These are phyloP conservation scores for Frankliniella fusca DNA, from an alignment of 2,888 invertebrate genomes.

Conservation along the genomic window DNA sequence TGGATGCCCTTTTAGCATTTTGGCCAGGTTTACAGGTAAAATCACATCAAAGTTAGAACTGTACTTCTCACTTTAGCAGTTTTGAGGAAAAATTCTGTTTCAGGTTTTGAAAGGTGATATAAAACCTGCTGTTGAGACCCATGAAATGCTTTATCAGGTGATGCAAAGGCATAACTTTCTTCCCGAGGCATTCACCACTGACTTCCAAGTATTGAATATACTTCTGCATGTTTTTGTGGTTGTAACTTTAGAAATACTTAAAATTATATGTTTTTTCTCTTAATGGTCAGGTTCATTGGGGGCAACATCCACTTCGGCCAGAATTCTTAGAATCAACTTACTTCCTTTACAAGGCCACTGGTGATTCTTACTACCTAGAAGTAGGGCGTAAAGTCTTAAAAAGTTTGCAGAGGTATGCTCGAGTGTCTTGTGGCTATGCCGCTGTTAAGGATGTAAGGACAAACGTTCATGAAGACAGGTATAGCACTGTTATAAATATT, in stretches of 20 bases:
- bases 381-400: conserved; percentile 85
- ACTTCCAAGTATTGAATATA: conserved; percentile 66
- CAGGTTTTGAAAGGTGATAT: conserved; percentile 81
- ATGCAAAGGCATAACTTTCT: conserved; percentile 96
- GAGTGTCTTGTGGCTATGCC: conserved; percentile 95
- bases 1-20: conserved; percentile 95
- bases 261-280: neutral
- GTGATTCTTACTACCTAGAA: conserved; percentile 90
- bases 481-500: conserved; percentile 32
- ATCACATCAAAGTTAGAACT: neutral
- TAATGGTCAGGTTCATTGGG: conserved; percentile 84
- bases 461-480: conserved; percentile 79
- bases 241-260: conserved; percentile 1
- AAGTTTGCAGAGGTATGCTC: conserved; percentile 82
- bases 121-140: conserved; percentile 96
- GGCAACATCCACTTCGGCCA: conserved; percentile 91
- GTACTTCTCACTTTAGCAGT: conserved; percentile 12
- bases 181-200: conserved; percentile 97
- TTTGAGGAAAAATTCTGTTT: conserved; percentile 43
- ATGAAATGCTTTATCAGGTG: conserved; percentile 98
- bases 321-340: conserved; percentile 98
- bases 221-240: conserved; percentile 27
- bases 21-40: conserved; percentile 94
- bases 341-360: conserved; percentile 91
- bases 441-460: conserved; percentile 94